A percentile compares a stretch with the other conserved stretches of the same genome.
phyloP scores from a whole-genome alignment of 2,113 vertebrate genomes.

The Scolopax mira region DNA sequence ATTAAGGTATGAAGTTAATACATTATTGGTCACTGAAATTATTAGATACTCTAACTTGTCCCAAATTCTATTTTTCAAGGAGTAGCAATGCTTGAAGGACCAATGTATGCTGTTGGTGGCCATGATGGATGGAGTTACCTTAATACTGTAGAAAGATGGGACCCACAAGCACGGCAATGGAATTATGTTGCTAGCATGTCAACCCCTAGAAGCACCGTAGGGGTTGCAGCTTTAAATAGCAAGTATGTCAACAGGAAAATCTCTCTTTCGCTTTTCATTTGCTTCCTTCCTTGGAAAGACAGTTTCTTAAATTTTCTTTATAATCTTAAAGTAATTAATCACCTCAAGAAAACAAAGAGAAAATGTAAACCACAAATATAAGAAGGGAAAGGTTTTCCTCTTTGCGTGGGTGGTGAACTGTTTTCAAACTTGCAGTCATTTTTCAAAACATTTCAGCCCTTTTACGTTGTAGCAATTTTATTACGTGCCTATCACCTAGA shows the following conservation, averaged over 20 bases:
- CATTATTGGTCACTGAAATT: neutral
- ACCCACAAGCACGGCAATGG: slow-evolving; percentile 95
- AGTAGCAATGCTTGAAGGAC: slow-evolving; percentile 95
- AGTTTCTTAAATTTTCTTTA: neutral
- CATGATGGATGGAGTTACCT: slow-evolving; percentile 99
- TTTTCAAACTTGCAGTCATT: neutral
- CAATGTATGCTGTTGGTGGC: slow-evolving; percentile 97
- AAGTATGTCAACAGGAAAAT: slow-evolving; percentile 80
- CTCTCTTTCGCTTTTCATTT: neutral
- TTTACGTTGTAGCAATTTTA: neutral
- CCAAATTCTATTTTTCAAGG: slow-evolving; percentile 71
- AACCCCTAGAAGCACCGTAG: slow-evolving; percentile 92
- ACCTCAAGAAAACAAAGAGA: neutral
- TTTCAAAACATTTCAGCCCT: neutral
- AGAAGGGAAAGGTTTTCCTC: neutral
- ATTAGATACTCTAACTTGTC: neutral
- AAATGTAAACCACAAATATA: neutral
- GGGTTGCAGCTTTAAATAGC: slow-evolving; percentile 92
- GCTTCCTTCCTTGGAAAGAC: neutral
- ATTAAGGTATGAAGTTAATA: neutral
- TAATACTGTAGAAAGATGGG: slow-evolving; percentile 97
- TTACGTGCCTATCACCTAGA: neutral
- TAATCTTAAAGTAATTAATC: neutral
- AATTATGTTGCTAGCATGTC: slow-evolving; percentile 99
- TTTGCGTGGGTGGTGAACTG: neutral